Evolutionary conservation across 2,888 invertebrate species (phyloP), one percentile per base, ranked within the genome.

Genomic region (Epiblema foenella): DNA sequence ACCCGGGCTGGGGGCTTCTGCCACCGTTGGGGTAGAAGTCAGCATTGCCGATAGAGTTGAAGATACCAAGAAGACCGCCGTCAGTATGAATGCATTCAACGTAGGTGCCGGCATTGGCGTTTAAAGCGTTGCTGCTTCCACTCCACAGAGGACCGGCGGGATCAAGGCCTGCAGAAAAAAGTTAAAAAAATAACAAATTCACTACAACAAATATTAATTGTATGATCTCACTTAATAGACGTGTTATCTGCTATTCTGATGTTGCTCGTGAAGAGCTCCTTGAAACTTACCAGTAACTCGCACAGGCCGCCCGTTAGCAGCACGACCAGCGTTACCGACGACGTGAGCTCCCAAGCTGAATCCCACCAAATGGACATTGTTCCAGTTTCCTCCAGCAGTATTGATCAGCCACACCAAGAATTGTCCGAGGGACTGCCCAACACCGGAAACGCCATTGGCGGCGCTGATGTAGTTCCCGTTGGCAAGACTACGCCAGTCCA

Each of bases 261-360:
- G 7, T 7, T n/a, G 12, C 42, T 46, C 42, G 4, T 46, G 8
- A 7, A 15, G 46, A 46, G 46, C n/a, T 46, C 15, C 7, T 62
- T 18, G 37, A 24, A 33, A 69, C 69, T 24, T 72, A 90, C 91
- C 90, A 59, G 91, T 91, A 18, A 91, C 77, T 69, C 90, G 83
- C 1, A 73, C 73, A 3, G 86, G 80, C 1, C 81, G 80, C 15
- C 85, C 78, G 8, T 81, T 76, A 49, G 82, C 77, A 0, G 74
- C 73, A 7, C 89, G 86, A 3, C 90, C 90, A 70, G 88, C 88
- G 24, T 79, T 84, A 2, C 90, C 91, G 0, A 89, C 89, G 9
- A 90, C 78, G 71, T 91, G 91, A 74, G 90, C 91, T 5, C 92
- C 92, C 74, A 91, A 84, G 77, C 92, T 91, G 83, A 86, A 87